phyloP scores from a whole-genome alignment of 2,113 vertebrate species.

The Calidris pygmaea region DNA sequence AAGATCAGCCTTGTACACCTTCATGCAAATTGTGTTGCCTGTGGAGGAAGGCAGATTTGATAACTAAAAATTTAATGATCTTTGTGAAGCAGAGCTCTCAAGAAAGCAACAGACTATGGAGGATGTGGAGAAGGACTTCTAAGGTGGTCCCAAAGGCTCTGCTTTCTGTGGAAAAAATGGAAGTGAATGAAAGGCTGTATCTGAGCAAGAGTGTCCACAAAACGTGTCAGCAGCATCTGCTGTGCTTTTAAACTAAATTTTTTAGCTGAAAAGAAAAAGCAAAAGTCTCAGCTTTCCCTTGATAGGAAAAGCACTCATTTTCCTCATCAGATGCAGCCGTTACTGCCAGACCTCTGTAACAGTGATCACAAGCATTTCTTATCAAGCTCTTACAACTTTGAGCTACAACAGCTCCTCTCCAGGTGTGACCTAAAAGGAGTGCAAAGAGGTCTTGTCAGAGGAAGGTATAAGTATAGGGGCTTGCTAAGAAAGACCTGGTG shows the following conservation, averaged over 20 bases:
- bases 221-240: background rate
- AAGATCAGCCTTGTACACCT: background rate
- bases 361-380: background rate
- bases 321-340: background rate
- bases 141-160: background rate
- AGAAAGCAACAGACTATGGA: background rate
- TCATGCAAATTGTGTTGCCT: background rate
- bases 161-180: background rate
- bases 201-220: background rate
- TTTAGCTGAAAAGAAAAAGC: background rate
- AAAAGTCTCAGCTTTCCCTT: background rate
- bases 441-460: background rate
- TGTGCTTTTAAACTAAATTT: background rate
- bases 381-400: background rate
- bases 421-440: background rate
- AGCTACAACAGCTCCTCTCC: background rate
- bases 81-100: background rate
- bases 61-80: background rate
- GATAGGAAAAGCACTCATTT: background rate
- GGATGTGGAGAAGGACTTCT: background rate
- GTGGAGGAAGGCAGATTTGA: background rate
- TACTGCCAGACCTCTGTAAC: background rate
- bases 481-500: background rate
- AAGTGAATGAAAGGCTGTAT: background rate
- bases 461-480: background rate